phyloP scores from a whole-genome alignment of 2,888 invertebrate genomes.

The Argynnis bischoffii region DNA sequence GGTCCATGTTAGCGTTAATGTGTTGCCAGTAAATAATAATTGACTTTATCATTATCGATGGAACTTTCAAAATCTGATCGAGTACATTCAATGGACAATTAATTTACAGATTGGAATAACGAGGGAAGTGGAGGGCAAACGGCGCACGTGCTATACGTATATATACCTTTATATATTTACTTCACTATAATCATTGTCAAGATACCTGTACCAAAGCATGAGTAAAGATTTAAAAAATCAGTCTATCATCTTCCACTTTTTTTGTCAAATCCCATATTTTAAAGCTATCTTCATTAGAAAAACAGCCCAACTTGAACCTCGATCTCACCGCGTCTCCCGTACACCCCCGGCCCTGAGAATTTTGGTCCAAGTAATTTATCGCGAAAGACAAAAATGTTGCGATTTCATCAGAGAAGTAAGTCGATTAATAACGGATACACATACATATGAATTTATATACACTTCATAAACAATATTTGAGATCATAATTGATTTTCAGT shows the following conservation, averaged over 20 bases:
- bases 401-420: slow-evolving; percentile 21
- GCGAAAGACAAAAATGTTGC: slow-evolving; percentile 36
- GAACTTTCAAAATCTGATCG: background rate
- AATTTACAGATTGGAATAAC: background rate
- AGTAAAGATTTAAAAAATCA: slow-evolving; percentile 75
- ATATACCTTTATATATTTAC: slow-evolving; percentile 48
- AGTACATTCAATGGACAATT: slow-evolving; percentile 10
- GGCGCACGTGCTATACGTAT: slow-evolving; percentile 32
- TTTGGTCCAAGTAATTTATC: slow-evolving; percentile 66
- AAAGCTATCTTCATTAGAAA: slow-evolving; percentile 73
- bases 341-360: slow-evolving; percentile 57
- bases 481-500: slow-evolving; percentile 70
- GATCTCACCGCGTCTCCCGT: slow-evolving; percentile 49
- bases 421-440: slow-evolving; percentile 40
- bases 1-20: too few species aligned
- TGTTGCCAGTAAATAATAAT: background rate
- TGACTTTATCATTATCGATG: background rate
- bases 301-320: slow-evolving; percentile 53
- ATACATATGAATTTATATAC: slow-evolving; percentile 58
- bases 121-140: slow-evolving; percentile 24
- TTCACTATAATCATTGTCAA: slow-evolving; percentile 61
- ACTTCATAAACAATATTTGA: slow-evolving; percentile 72
- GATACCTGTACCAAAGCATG: slow-evolving; percentile 75
- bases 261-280: slow-evolving; percentile 70
- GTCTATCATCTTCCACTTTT: slow-evolving; percentile 71